Percentiles rank a stretch among this genome's conserved stretches.
These are phyloP conservation scores for Mirounga angustirostris DNA, from an alignment of 2,113 vertebrate genomes.

Conservation along the genomic window DNA sequence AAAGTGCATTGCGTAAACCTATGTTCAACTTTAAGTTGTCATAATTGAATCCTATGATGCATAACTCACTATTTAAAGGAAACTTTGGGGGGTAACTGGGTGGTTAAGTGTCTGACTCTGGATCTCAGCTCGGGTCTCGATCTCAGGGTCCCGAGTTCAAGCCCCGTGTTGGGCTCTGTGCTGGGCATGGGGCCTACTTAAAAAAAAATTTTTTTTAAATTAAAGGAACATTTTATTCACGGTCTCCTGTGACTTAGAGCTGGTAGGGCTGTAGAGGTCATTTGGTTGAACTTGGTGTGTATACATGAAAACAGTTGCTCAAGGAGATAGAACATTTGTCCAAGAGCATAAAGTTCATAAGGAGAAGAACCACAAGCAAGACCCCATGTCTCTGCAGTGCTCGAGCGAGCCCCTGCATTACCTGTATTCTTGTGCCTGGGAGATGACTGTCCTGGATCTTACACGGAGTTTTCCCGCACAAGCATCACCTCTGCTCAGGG, in stretches of 20 bases:
- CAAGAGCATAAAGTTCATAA: accelerated
- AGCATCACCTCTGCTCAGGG: accelerated
- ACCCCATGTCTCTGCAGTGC: accelerated
- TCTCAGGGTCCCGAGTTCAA: background rate
- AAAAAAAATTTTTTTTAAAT: background rate
- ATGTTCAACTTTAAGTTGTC: background rate
- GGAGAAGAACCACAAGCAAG: background rate
- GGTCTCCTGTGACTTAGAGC: background rate
- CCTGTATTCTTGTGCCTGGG: accelerated
- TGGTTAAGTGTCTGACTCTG: background rate
- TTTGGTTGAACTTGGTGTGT: no score
- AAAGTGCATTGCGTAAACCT: background rate
- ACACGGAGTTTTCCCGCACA: accelerated
- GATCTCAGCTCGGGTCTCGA: background rate
- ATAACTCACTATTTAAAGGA: background rate
- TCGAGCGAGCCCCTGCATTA: accelerated
- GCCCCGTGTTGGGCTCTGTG: background rate
- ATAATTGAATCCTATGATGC: background rate
- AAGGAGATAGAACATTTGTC: no score
- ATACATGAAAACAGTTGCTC: background rate
- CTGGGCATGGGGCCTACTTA: background rate
- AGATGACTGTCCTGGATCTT: accelerated
- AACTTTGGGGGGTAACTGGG: background rate
- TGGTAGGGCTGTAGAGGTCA: background rate
- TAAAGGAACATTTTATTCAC: no score